These are phyloP conservation scores for Horisme vitalbata DNA, from an alignment of 2,888 invertebrate species.

Conservation along the genomic window DNA sequence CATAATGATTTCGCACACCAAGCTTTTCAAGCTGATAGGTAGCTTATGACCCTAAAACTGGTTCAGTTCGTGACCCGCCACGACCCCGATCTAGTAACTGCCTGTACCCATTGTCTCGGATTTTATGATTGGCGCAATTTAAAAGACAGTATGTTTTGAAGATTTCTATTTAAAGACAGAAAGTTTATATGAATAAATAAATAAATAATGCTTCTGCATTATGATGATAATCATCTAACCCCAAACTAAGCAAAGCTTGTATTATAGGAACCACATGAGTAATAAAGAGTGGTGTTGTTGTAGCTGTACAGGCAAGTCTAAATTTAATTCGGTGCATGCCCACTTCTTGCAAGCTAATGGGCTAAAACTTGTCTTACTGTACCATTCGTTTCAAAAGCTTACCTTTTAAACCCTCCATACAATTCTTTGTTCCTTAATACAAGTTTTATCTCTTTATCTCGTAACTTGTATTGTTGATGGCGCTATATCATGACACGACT, in stretches of 20 bases:
- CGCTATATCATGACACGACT: slow-evolving; percentile 48
- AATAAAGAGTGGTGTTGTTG: no score
- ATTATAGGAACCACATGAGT: no score
- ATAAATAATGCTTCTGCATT: no score
- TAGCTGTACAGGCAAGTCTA: no score
- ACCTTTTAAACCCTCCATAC: slow-evolving; percentile 1
- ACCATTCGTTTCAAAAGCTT: background rate
- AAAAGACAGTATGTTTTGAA: slow-evolving; percentile 20
- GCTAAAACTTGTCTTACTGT: no score
- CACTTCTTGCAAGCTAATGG: no score
- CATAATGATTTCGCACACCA: slow-evolving; percentile 26
- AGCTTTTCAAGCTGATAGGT: slow-evolving; percentile 45
- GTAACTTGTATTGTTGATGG: slow-evolving; percentile 41
- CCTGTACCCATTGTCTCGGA: slow-evolving; percentile 65
- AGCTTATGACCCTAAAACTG: slow-evolving; percentile 68
- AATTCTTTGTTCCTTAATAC: slow-evolving; percentile 3
- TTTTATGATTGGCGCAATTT: slow-evolving; percentile 48
- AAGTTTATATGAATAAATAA: no score
- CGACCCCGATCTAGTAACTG: slow-evolving; percentile 77
- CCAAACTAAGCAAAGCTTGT: no score
- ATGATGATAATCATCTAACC: no score
- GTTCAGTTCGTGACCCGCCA: slow-evolving; percentile 71
- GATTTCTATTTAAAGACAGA: background rate
- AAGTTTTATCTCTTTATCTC: slow-evolving; percentile 23
- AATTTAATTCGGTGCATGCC: no score